Base-by-base conservation (phyloP, 2,113 vertebrate species). In the Oceanodroma tethys region DNA sequence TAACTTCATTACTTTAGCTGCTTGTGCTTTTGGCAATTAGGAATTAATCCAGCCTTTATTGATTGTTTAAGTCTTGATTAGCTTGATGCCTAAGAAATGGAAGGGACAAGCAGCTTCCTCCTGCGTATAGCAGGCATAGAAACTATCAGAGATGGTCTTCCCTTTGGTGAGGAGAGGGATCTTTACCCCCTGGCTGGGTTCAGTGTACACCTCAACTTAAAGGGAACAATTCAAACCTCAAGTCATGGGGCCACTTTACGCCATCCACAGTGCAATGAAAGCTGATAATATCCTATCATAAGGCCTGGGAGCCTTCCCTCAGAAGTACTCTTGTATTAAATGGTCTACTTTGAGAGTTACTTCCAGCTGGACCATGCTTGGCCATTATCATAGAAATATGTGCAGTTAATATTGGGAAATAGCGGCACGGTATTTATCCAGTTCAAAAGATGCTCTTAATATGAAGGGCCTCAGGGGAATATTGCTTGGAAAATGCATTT, bases 401-500 rank as follows among this genome's bases (percentile, higher is more conserved):
- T 86, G 59, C 45, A 55, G 67, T 12, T 90, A 63, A 29, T 88
- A 88, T 8, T 86, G 80, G 80, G 79, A 94, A 96, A 93, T 11
- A 78, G 63, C 18, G 50, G 67, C 62, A 55, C 12, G 40, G 60
- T 81, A 67, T 93, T 93, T 81, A 90, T 74, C 80, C 38, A 47
- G 27, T 94, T 93, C 82, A 88, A 36, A 91, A 87, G 74, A 92
- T 47, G 17, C 36, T 75, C 52, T 91, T 85, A 87, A 88, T 81
- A 60, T 48, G 56, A 75, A 81, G 29, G 14, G n/a, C 72, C 94
- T 92, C 26, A 6, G 55, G 90, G 72, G 88, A 78, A 81, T 88
- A 63, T 67, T 90, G 80, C 92, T 80, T 94, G 83, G 83, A 88
- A 97, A 96, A 92, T 72, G 62, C 63, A 55, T 94, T 91, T 95